Evolutionary conservation across 2,797 vertebrate genomes (phyloP).

Genomic region (Clangula hyemalis): DNA sequence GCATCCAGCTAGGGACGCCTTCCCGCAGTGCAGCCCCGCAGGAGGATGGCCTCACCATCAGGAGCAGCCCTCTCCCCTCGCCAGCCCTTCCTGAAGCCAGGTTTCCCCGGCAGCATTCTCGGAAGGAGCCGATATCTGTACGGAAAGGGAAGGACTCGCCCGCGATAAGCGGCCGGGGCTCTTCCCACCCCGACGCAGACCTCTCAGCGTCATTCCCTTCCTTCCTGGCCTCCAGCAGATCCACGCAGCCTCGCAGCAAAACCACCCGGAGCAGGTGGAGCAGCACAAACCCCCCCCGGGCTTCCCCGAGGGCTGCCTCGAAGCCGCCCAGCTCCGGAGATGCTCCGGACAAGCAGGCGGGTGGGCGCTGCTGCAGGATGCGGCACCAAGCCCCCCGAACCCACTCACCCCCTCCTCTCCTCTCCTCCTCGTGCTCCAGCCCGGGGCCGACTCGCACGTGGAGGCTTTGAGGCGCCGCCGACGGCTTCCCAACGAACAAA

Average conservation of each 20-base stretch:
- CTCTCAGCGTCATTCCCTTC: too few relatives aligned
- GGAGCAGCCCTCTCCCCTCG: neutral
- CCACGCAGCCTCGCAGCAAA: neutral
- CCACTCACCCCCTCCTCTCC: rapidly evolving
- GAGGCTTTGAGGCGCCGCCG: neutral
- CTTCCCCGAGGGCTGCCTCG: rapidly evolving
- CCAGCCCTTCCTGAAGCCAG: neutral
- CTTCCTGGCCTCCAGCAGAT: too few relatives aligned
- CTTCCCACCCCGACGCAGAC: neutral
- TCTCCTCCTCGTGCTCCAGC: neutral
- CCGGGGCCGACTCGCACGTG: rapidly evolving
- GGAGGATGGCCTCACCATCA: neutral
- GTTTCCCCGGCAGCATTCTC: rapidly evolving
- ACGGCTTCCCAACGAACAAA: rapidly evolving
- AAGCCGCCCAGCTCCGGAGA: too few relatives aligned
- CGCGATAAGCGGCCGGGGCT: rapidly evolving
- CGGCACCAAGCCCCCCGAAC: rapidly evolving
- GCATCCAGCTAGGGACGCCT: neutral
- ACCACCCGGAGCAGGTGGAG: rapidly evolving
- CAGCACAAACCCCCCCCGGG: rapidly evolving
- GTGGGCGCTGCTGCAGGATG: neutral
- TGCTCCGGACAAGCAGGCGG: rapidly evolving
- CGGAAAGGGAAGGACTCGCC: neutral
- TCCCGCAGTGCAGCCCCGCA: neutral
- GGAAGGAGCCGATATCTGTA: rapidly evolving